Base-by-base conservation (phyloP, 2,113 vertebrate genomes). In the Grammomys dolichurus region DNA sequence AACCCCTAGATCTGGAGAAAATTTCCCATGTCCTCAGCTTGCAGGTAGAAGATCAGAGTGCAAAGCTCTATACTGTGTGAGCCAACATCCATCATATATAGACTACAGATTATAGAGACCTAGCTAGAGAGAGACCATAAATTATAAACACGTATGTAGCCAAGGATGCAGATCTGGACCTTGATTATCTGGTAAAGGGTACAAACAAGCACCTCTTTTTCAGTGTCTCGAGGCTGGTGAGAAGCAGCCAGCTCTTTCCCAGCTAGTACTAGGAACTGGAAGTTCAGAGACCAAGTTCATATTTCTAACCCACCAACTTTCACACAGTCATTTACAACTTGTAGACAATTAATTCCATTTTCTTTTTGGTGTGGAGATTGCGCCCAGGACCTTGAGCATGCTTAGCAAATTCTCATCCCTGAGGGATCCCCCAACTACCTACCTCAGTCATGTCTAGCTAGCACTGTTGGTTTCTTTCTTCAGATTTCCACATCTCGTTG, bases 221-320 rank as follows among this genome's bases (percentile, higher is more conserved):
- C 5, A 12, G 43, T 0, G 0, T 6, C 4, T 5, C 16, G 17
- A 24, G 22, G n/a, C 33, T 8, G 1, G 20, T 28, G 7, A 40
- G 24, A 58, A 5, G 46, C 2, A 40, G 40, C 31, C 1, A 5
- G 48, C 10, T 48, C 17, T 26, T 46, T 51, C 58, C 73, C 1
- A 40, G 48, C 33, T 12, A 17, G 31, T 60, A 40, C 46, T 0
- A 3, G 22, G 73, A 28, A 73, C 36, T 72, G 80, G 31, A 46
- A 43, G 40, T 40, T 26, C 40, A 9, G 67, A 89, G 80, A 36
- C 58, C n/a, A 77, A 11, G 36, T 24, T 54, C 89, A 82, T 2
- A 3, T 60, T 77, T 63, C 43, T 60, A 28, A 69, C 11, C 26
- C 40, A 54, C 58, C 43, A n/a, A 19, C 63, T 90, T 88, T 67